Conservation (phyloP, 1,140 invertebrate genomes). For the Calephelis virginiensis region DNA sequence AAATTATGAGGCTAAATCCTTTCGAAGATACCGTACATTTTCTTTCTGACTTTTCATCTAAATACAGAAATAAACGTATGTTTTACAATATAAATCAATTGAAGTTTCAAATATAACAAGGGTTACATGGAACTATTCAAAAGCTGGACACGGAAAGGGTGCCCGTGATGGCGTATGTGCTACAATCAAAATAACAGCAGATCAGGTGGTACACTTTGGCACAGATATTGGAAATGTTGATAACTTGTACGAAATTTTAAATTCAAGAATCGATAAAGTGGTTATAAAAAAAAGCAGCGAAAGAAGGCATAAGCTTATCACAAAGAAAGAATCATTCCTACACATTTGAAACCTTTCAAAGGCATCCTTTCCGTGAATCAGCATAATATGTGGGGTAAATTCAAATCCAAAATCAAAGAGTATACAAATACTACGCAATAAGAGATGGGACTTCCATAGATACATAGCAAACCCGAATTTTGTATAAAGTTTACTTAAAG, state of each 20-base stretch:
- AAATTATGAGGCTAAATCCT: conserved; percentile 26
- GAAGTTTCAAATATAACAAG: conserved; percentile 12
- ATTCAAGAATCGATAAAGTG: background rate
- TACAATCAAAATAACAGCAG: background rate
- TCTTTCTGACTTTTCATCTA: conserved; percentile 28
- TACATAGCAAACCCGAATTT: too few relatives aligned
- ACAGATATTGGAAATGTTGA: conserved; percentile 1
- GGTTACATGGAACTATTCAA: conserved; percentile 18
- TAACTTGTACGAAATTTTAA: background rate
- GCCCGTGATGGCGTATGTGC: conserved; percentile 12
- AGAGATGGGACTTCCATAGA: too few relatives aligned
- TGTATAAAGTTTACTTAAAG: too few relatives aligned
- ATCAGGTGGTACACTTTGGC: background rate
- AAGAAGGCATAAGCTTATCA: conserved; percentile 2
- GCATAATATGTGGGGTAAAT: conserved; percentile 1
- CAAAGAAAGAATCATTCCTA: too few relatives aligned
- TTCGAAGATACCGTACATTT: conserved; percentile 31
- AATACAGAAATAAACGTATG: conserved; percentile 38
- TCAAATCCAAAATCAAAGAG: too few relatives aligned
- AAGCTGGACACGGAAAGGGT: too few relatives aligned
- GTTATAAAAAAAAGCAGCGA: background rate
- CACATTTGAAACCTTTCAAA: background rate
- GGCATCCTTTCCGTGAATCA: conserved; percentile 1
- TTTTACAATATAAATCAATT: conserved; percentile 30
- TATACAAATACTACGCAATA: too few relatives aligned